Evolutionary conservation across 2,888 invertebrate genomes (phyloP).

Genomic region (Scelioninae gen. 2): DNA sequence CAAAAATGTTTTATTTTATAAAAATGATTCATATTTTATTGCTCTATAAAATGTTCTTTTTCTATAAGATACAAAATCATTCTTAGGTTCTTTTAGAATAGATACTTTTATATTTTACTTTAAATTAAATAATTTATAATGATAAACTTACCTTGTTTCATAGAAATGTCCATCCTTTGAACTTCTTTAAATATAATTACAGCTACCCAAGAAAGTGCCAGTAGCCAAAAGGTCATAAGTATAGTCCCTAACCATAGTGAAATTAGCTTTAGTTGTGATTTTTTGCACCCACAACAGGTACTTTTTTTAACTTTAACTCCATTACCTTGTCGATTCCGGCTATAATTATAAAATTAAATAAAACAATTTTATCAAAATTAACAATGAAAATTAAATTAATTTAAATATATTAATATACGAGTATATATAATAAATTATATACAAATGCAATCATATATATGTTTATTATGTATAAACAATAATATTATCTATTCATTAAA

Average conservation of each 20-base stretch:
- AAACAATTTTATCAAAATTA: neutral
- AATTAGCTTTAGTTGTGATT: constrained; percentile 65
- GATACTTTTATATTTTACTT: neutral
- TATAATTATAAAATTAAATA: constrained; percentile 49
- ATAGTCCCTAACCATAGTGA: constrained; percentile 70
- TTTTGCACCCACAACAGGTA: constrained; percentile 65
- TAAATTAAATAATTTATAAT: neutral
- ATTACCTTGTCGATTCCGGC: constrained; percentile 64
- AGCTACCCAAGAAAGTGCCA: constrained; percentile 73
- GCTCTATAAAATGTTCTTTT: too few species aligned
- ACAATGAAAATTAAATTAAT: neutral
- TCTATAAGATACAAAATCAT: neutral
- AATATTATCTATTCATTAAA: too few species aligned
- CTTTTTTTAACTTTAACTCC: constrained; percentile 61
- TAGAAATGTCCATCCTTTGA: constrained; percentile 71
- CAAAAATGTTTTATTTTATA: too few species aligned
- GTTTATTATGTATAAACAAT: too few species aligned
- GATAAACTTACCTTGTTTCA: constrained; percentile 71
- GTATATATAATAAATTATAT: too few species aligned
- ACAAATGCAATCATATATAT: too few species aligned
- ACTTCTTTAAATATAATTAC: constrained; percentile 73
- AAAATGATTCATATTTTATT: too few species aligned
- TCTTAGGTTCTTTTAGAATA: neutral
- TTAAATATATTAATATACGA: too few species aligned
- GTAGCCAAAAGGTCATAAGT: constrained; percentile 72